Base-by-base conservation (phyloP, 2,113 vertebrate genomes). In the Chaenogobius annularis region DNA sequence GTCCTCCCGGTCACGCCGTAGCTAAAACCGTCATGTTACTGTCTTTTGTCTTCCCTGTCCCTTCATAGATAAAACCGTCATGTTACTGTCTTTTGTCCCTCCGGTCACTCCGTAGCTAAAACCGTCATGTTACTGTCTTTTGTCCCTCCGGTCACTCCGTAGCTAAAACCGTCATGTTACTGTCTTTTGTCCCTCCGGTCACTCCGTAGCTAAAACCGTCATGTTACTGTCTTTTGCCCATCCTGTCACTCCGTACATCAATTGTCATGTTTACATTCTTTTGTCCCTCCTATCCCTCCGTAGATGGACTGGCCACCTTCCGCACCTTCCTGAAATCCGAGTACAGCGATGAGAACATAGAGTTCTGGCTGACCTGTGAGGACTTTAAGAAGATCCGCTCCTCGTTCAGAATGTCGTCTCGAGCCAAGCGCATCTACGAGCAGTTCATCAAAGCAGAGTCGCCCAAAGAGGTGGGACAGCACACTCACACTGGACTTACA, bases 301-400 rank as follows among this genome's bases (percentile, higher is more conserved):
- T 83, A 94, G 94, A 93, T 78, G 94, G 94, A 7, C 68, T 93
- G 82, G 92, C 92, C 0, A 93, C 91, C 40, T 94, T 94, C 80
- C 88, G 91, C 13, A 92, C 85, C 73, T 94, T 94, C 75, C 92
- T 94, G 22, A 94, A 92, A 70, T 93, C 93, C 0, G 94, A 94
- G 81, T 94, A 92, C 84, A 94, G 93, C n/a, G 93, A 94, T 8
- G 94, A 94, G 83, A 94, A 94, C 66, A 92, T 94, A 7, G 93
- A 94, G 71, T 94, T 94, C 83, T 94, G 93, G 94, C 86, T 94
- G 79, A 93, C 91, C 22, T 94, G 94, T 19, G 93, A 94, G 82
- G 93, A 94, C 69, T 94, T 91, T 86, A 94, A 93, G 84, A 94
- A 92, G 81, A 92, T 90, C 67, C 94, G 84, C 80, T 93, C 92